Conservation (phyloP, 1,140 invertebrate genomes). For the Hydropsyche tenuis region DNA sequence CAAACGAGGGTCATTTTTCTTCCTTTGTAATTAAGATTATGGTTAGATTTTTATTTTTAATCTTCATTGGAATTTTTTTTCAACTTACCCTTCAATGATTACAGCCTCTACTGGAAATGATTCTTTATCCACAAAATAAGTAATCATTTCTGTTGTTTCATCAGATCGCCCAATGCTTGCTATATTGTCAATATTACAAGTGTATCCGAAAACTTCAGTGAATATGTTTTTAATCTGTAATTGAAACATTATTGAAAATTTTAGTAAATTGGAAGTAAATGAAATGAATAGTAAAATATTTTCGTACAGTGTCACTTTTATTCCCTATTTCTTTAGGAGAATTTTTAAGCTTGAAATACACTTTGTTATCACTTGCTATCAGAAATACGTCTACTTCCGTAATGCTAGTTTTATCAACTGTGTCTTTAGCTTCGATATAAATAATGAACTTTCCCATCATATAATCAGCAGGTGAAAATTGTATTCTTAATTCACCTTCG, state of each 20-base stretch:
- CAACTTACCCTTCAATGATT: constrained; percentile 57
- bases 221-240: constrained; percentile 60
- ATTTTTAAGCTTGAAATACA: constrained; percentile 64
- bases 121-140: constrained; percentile 61
- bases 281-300: not conserved
- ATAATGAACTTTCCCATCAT: constrained; percentile 68
- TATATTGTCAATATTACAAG: constrained; percentile 63
- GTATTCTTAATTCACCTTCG: constrained; percentile 59
- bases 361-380: constrained; percentile 60
- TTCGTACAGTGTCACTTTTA: not conserved
- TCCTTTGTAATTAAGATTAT: constrained; percentile 48
- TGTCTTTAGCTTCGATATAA: too few relatives aligned
- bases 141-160: constrained; percentile 58
- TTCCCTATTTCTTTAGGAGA: constrained; percentile 55
- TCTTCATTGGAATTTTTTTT: constrained; percentile 30
- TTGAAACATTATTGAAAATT: constrained; percentile 8
- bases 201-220: constrained; percentile 56
- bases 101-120: constrained; percentile 57
- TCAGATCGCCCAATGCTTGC: constrained; percentile 52
- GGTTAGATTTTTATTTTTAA: not conserved
- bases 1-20: constrained; percentile 57
- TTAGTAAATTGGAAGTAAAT: not conserved
- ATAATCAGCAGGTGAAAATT: constrained; percentile 58
- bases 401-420: too few relatives aligned
- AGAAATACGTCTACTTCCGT: constrained; percentile 60